These are phyloP conservation scores for Hafferia zeledoni DNA, from an alignment of 2,797 vertebrate species.

Conservation along the genomic window DNA sequence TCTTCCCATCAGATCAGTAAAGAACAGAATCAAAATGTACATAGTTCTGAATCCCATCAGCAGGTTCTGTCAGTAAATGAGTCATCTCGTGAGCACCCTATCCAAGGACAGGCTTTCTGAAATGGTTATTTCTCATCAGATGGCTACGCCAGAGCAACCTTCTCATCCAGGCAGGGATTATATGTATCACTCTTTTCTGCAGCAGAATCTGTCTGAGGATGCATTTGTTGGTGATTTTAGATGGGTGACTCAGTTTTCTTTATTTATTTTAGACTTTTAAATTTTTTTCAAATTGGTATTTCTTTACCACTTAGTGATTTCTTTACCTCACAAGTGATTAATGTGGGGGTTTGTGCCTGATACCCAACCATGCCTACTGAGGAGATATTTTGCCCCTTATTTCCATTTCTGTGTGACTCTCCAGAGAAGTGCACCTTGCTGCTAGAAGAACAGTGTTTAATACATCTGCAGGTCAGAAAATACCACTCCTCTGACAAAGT, in stretches of 20 bases:
- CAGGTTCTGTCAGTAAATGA: conserved; percentile 81
- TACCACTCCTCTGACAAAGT: background rate
- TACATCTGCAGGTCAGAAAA: background rate
- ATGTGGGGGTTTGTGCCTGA: background rate
- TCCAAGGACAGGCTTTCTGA: conserved; percentile 84
- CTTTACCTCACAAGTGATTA: background rate
- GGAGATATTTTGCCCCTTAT: background rate
- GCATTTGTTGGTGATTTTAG: background rate
- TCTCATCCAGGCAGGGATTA: background rate
- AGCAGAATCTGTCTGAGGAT: background rate
- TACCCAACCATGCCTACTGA: background rate
- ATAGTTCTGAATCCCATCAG: conserved; percentile 73
- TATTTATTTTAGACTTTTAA: conserved; percentile 14
- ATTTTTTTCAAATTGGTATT: background rate
- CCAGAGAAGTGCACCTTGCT: background rate
- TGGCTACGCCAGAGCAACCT: background rate
- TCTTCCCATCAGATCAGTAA: conserved; percentile 72
- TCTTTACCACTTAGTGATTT: background rate
- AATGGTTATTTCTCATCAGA: conserved; percentile 58
- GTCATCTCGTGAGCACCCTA: conserved; percentile 76
- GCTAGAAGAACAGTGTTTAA: background rate
- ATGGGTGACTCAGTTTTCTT: background rate
- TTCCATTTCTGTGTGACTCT: background rate
- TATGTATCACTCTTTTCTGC: rapidly evolving
- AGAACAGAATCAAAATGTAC: conserved; percentile 78